phyloP scores from a whole-genome alignment of 2,888 invertebrate genomes.

The Automeris io region DNA sequence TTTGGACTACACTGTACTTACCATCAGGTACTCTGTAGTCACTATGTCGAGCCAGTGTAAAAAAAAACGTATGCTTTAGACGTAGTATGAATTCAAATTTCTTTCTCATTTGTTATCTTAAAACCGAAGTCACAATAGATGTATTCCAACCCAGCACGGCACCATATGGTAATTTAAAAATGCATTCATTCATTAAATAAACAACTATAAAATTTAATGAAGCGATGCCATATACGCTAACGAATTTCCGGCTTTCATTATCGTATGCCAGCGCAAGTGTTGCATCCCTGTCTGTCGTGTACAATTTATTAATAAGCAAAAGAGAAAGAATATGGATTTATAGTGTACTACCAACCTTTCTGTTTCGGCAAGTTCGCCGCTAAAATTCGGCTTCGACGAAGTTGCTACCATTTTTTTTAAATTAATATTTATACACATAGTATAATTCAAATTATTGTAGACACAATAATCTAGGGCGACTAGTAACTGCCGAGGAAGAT shows the following conservation, averaged over 20 bases:
- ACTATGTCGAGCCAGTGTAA: too few relatives aligned
- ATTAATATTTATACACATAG: too few relatives aligned
- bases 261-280: constrained; percentile 42
- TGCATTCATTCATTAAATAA: constrained; percentile 69
- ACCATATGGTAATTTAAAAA: constrained; percentile 66
- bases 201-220: constrained; percentile 72
- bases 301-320: constrained; percentile 16
- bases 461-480: too few relatives aligned
- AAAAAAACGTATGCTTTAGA: background rate
- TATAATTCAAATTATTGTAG: too few relatives aligned
- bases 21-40: too few relatives aligned
- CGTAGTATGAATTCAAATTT: background rate
- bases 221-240: constrained; percentile 70
- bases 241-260: constrained; percentile 70
- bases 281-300: constrained; percentile 35
- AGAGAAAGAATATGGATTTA: constrained; percentile 19
- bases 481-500: too few relatives aligned
- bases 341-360: background rate
- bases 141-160: constrained; percentile 23
- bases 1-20: too few relatives aligned
- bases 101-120: background rate
- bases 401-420: too few relatives aligned
- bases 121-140: constrained; percentile 1
- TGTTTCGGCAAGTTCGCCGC: background rate
- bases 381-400: too few relatives aligned